A percentile compares a stretch with the other conserved stretches of the same genome.
Conservation (phyloP, 2,113 vertebrate species). For the Grallaria varia region DNA sequence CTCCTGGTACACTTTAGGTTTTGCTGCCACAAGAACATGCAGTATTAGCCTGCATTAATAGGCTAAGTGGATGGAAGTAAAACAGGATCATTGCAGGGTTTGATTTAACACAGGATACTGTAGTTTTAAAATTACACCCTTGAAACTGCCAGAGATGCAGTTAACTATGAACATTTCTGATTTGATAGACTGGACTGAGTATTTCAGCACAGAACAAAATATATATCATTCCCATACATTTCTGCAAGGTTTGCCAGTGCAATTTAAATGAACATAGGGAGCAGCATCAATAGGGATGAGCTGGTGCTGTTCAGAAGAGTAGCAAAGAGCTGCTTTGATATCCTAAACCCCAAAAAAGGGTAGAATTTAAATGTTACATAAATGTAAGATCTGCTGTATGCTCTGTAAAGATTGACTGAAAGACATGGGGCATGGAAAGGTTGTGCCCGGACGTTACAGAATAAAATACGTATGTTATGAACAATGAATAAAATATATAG, state of each 20-base stretch:
- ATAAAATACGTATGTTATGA: background rate
- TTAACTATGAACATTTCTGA: background rate
- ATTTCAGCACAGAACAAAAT: background rate
- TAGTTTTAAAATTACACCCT: background rate
- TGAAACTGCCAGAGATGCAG: background rate
- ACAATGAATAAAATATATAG: background rate
- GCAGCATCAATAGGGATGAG: fast-evolving
- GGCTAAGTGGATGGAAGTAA: conserved; percentile 56
- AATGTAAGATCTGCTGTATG: background rate
- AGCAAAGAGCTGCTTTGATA: background rate
- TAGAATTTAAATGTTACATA: background rate
- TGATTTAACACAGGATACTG: background rate
- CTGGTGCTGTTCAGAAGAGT: background rate
- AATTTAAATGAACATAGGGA: background rate
- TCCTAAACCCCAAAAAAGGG: background rate
- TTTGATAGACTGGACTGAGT: background rate
- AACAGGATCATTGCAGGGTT: conserved; percentile 19
- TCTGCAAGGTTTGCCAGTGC: background rate
- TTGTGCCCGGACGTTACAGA: fast-evolving
- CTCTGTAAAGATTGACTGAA: background rate
- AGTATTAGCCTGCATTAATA: conserved; percentile 56
- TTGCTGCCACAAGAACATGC: conserved; percentile 83
- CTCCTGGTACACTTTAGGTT: conserved; percentile 84
- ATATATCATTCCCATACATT: background rate
- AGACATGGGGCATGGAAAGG: background rate